These are phyloP conservation scores for Coenobita brevimanus DNA, from an alignment of 1,140 invertebrate species.

Conservation along the genomic window DNA sequence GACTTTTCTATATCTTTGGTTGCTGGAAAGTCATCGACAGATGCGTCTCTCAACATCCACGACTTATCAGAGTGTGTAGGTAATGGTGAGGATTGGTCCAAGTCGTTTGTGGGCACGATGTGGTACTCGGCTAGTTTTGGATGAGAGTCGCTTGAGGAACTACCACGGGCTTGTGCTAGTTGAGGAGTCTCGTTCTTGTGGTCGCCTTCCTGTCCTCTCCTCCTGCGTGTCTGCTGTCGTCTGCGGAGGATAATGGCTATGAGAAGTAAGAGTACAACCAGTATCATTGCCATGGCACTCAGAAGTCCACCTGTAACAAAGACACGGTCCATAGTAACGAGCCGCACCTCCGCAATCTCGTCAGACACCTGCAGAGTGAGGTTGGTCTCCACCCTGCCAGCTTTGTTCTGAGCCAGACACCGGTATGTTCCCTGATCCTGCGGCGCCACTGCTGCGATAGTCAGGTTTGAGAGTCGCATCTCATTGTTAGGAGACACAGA, in stretches of 20 bases:
- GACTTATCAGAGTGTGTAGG: slow-evolving; percentile 72
- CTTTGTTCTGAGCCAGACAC: slow-evolving; percentile 85
- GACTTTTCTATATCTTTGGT: slow-evolving; percentile 56
- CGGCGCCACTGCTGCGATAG: slow-evolving; percentile 80
- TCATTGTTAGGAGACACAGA: slow-evolving; percentile 60
- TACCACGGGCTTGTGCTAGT: slow-evolving; percentile 36
- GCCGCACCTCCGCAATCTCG: slow-evolving; percentile 61
- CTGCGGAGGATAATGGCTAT: slow-evolving; percentile 32
- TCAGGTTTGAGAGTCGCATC: slow-evolving; percentile 76
- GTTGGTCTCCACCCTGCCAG: slow-evolving; percentile 80
- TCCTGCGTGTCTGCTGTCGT: slow-evolving; percentile 8
- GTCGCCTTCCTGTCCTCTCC: slow-evolving; percentile 30
- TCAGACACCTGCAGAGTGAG: slow-evolving; percentile 80
- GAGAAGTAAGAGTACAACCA: slow-evolving; percentile 38
- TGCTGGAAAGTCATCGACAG: slow-evolving; percentile 51
- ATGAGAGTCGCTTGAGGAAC: slow-evolving; percentile 45
- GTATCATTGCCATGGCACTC: slow-evolving; percentile 36
- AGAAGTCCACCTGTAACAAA: slow-evolving; percentile 53
- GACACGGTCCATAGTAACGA: slow-evolving; percentile 55
- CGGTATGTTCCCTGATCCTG: slow-evolving; percentile 83
- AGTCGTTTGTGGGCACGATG: slow-evolving; percentile 80
- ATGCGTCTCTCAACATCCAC: slow-evolving; percentile 56
- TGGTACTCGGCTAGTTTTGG: slow-evolving; percentile 80
- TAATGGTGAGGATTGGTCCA: slow-evolving; percentile 74
- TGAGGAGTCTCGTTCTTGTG: slow-evolving; percentile 53